Percentiles rank a stretch among this genome's conserved stretches.
Conservation (phyloP, 2,888 invertebrate species). For the Patella pellucida region DNA sequence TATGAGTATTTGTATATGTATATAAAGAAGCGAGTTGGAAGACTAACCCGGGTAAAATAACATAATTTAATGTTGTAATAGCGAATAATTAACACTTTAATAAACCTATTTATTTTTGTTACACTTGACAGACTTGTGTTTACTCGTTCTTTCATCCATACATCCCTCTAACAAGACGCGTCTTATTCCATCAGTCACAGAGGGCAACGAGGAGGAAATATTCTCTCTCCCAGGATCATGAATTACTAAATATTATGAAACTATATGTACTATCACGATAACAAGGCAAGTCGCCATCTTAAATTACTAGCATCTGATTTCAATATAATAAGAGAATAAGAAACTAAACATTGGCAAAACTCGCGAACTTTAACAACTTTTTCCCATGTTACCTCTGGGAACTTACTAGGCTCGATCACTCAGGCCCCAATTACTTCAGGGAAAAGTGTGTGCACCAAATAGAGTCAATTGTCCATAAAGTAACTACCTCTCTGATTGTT, state of each 20-base stretch:
- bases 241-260: constrained; percentile 7
- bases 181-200: background rate
- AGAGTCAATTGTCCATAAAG: no score
- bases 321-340: no score
- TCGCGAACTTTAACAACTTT: no score
- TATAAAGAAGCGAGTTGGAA: background rate
- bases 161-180: background rate
- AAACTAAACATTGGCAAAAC: no score
- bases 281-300: no score
- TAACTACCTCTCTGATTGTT: no score
- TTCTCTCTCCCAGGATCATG: background rate
- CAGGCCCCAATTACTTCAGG: no score
- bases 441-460: no score
- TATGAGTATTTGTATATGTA: background rate
- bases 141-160: constrained; percentile 5
- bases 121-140: background rate
- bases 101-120: background rate
- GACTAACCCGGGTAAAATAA: background rate
- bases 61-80: background rate
- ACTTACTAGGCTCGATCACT: no score
- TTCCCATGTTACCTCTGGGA: no score
- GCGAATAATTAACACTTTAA: constrained; percentile 5
- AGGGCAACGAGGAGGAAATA: background rate
- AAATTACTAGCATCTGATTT: no score
- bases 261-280: no score